phyloP scores from a whole-genome alignment of 2,888 invertebrate genomes.

The Agrochola macilenta region DNA sequence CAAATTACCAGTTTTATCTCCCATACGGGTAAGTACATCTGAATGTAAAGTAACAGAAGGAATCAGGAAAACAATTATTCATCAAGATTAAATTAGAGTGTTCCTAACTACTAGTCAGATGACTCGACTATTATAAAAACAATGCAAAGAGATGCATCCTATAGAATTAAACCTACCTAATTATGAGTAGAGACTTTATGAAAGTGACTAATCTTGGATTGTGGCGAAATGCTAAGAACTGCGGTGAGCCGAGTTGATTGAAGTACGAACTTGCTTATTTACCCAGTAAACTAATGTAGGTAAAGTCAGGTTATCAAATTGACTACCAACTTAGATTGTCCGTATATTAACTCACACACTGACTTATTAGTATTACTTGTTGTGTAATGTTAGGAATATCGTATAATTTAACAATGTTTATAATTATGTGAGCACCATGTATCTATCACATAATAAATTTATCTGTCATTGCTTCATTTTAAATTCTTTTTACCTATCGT shows the following conservation, averaged over 20 bases:
- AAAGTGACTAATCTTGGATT: constrained; percentile 43
- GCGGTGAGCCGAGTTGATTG: constrained; percentile 32
- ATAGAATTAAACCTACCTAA: constrained; percentile 8
- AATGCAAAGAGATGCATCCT: background rate
- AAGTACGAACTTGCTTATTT: constrained; percentile 4
- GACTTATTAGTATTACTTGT: too few relatives aligned
- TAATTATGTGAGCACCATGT: too few relatives aligned
- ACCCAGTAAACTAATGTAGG: background rate
- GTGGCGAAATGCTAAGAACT: constrained; percentile 40
- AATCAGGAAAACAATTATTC: background rate
- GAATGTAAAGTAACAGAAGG: background rate
- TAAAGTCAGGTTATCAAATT: background rate
- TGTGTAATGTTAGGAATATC: too few relatives aligned
- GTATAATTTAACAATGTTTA: too few relatives aligned
- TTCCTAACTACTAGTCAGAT: background rate
- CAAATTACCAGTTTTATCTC: too few relatives aligned
- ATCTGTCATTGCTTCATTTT: too few relatives aligned
- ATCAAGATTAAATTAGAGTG: background rate
- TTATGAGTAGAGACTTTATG: constrained; percentile 34
- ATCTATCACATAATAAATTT: too few relatives aligned
- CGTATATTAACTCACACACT: background rate
- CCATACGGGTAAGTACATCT: too few relatives aligned
- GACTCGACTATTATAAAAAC: constrained; percentile 3
- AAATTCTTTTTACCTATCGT: too few relatives aligned
- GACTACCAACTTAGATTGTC: background rate